phyloP scores from a whole-genome alignment of 2,797 vertebrate species.

The Oreonectes daqikongensis region DNA sequence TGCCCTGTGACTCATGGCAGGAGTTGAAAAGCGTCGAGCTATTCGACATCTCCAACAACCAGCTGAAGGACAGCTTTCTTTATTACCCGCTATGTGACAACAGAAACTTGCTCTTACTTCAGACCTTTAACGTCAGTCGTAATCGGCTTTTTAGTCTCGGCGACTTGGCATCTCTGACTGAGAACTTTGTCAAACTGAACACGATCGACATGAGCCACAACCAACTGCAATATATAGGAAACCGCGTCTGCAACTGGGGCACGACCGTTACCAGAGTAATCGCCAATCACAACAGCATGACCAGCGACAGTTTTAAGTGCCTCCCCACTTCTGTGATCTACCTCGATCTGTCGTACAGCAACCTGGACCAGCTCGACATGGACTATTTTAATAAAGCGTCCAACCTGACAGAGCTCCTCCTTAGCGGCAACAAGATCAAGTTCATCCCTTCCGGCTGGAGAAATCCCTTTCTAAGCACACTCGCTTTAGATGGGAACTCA shows the following conservation, averaged over 20 bases:
- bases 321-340: slow-evolving; percentile 77
- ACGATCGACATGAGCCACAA: slow-evolving; percentile 80
- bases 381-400: slow-evolving; percentile 74
- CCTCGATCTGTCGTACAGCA: slow-evolving; percentile 81
- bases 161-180: slow-evolving; percentile 69
- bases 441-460: slow-evolving; percentile 83
- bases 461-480: slow-evolving; percentile 66
- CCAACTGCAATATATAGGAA: slow-evolving; percentile 63
- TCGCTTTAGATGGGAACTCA: slow-evolving; percentile 84
- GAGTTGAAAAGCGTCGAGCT: slow-evolving; percentile 72
- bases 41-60: slow-evolving; percentile 79
- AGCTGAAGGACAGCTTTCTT: slow-evolving; percentile 66
- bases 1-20: slow-evolving; percentile 83
- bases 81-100: slow-evolving; percentile 78
- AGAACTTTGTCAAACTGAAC: slow-evolving; percentile 70
- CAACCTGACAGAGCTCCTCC: slow-evolving; percentile 70
- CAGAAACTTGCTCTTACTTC: slow-evolving; percentile 69
- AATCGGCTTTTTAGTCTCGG: slow-evolving; percentile 76
- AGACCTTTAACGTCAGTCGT: slow-evolving; percentile 68
- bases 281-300: slow-evolving; percentile 75
- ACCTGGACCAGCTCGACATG: slow-evolving; percentile 78
- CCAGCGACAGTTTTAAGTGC: slow-evolving; percentile 69
- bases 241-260: slow-evolving; percentile 73
- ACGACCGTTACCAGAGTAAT: slow-evolving; percentile 72
- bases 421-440: slow-evolving; percentile 87